Base-by-base conservation (phyloP, 2,113 vertebrate species). In the Triplophysa tibetana region DNA sequence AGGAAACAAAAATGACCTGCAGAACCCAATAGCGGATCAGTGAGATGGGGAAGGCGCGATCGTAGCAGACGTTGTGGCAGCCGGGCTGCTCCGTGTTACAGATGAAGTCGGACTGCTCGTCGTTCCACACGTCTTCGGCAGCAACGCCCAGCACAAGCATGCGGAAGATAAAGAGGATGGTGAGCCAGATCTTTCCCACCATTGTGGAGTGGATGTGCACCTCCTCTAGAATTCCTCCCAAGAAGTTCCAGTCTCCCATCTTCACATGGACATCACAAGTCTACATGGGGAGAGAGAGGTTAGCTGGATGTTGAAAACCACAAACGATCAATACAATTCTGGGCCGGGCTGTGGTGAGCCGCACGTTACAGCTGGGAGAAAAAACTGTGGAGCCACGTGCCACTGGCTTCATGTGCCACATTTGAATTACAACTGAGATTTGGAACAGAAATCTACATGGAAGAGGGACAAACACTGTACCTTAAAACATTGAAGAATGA, bases 181-280 rank as follows among this genome's bases (percentile, higher is more conserved):
- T 96, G 63, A 97, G 89, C 96, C 96, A 97, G 83, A 96, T 95
- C 91, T 96, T 97, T 13, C 95, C 95, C 67, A 94, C 94, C 84
- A 94, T 94, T 63, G 95, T 96, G 84, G 95, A 96, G 88, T 96
- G 95, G 85, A 96, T 94, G 58, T 96, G 95, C 38, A 97, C 94
- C 90, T 98, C 95, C 89, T 96, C 95, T 91, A 97, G 92, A 85
- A 97, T 94, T 80, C 94, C 94, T 7, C 95, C 96, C 1, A 97
- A 94, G 89, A 97, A 96, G 91, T 95, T 95, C 95, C 94, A 96
- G 91, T 95, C 94, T 83, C 94, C 95, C 95, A 95, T 96, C 81
- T 85, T 92, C 88, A 94, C 76, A 86, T 69, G 19, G 84, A 83
- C 80, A 83, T 88, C 54, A 26, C 87, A 89, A 12, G 19, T 10